Conservation (phyloP, 2,113 vertebrate species). For the Crocuta crocuta region DNA sequence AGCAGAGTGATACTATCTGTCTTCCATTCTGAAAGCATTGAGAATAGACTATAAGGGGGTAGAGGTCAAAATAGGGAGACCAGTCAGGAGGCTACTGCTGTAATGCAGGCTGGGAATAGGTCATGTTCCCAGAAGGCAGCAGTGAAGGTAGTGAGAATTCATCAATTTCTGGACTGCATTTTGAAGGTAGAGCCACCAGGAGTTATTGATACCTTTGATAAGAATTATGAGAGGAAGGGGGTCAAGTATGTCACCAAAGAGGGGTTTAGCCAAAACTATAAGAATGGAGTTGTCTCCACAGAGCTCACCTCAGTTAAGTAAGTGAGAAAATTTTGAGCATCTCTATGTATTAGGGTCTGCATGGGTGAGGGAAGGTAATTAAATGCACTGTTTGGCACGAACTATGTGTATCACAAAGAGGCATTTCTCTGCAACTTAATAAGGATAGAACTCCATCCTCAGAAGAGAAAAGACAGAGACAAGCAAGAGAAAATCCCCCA, state of each 20-base stretch:
- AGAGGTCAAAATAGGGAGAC: neutral
- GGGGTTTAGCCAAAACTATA: neutral
- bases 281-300: neutral
- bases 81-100: neutral
- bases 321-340: neutral
- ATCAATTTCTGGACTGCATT: neutral
- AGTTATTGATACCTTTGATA: neutral
- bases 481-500: neutral
- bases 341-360: neutral
- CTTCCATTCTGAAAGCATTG: neutral
- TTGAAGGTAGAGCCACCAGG: neutral
- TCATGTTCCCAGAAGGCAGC: neutral
- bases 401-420: neutral
- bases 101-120: neutral
- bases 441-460: neutral
- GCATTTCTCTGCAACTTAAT: conserved; percentile 9
- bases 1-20: neutral
- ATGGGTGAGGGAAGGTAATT: neutral
- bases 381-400: neutral
- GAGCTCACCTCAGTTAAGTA: neutral
- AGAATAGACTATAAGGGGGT: neutral
- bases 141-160: neutral
- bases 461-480: neutral
- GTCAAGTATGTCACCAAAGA: neutral
- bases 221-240: neutral